Percentiles rank a stretch among this genome's conserved stretches.
Evolutionary conservation across 1,140 invertebrate genomes (phyloP).

Genomic region (Paraescarpia echinospica): DNA sequence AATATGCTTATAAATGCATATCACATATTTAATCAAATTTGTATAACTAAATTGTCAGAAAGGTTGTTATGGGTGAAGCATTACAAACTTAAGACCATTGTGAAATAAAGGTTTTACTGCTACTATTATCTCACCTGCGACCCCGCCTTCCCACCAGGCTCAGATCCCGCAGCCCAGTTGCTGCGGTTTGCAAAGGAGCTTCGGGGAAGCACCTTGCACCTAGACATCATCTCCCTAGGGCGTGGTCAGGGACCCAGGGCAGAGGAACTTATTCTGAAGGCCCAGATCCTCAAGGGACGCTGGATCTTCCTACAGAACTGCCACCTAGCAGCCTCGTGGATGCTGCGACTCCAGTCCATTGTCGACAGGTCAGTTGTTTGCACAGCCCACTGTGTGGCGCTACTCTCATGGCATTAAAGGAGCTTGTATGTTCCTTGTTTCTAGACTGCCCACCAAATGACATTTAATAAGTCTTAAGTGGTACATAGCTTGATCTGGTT

Average conservation of each 20-base stretch:
- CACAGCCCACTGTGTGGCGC: not conserved
- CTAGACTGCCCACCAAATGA: too few species aligned
- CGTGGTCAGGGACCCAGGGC: constrained; percentile 56
- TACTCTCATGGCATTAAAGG: not conserved
- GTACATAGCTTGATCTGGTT: too few species aligned
- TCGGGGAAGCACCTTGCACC: constrained; percentile 50
- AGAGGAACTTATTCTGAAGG: constrained; percentile 55
- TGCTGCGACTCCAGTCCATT: constrained; percentile 52
- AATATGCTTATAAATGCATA: too few species aligned
- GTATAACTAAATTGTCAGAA: too few species aligned
- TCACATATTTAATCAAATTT: too few species aligned
- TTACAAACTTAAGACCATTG: too few species aligned
- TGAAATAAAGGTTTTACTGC: too few species aligned
- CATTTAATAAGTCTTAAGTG: too few species aligned
- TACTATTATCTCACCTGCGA: too few species aligned
- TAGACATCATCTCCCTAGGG: constrained; percentile 58
- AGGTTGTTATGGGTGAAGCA: too few species aligned
- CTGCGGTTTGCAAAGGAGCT: constrained; percentile 55
- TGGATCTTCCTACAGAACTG: constrained; percentile 68
- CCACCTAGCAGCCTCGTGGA: constrained; percentile 57
- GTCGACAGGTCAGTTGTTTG: constrained; percentile 45
- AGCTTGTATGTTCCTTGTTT: too few species aligned
- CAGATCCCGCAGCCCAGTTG: constrained; percentile 53
- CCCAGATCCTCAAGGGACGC: constrained; percentile 54
- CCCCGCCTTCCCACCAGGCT: constrained; percentile 37